Base-by-base conservation (phyloP, 2,797 vertebrate species). In the Melanotaenia trifasciata region DNA sequence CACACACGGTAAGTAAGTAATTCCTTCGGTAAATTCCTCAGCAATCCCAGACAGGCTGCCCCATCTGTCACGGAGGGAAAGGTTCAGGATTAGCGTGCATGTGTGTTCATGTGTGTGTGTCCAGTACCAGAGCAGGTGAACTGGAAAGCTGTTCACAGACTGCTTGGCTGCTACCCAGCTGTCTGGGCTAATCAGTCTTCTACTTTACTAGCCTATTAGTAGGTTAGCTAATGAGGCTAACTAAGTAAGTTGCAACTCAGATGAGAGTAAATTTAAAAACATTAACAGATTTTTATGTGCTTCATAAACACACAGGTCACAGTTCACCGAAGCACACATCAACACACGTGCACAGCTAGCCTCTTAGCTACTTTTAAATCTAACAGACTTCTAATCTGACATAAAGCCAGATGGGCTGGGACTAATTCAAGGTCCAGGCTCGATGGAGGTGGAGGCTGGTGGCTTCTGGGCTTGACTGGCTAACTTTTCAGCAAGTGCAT, bases 31-130 rank as follows among this genome's bases (percentile, higher is more conserved):
- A 87, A 90, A 88, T 88, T 91, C 87, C 88, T 71, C 20, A 61
- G 64, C 86, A 84, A 87, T 88, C 90, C 87, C 71, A 84, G 83
- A 89, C 88, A 87, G 81, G 62, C 79, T 72, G 65, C n/a, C 53
- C 92, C 92, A 92, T 92, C 92, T 92, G 91, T 87, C 88, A 80
- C 33, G 78, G 76, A 58, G 78, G 80, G 84, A 76, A 83, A 60
- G 82, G 83, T 76, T 84, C 75, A 83, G 85, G 90, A 93, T 93
- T 92, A 90, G 79, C 87, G 70, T 77, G 76, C 71, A 64, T 54
- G 36, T 22, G 50, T 26, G 47, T 16, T 10, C 38, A 20, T 59
- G 33, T 36, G 57, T 22, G 56, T 67, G 64, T 64, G 51, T 64
- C 59, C 45, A 53, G 53, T 61, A 32, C 28, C 74, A 76, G 66